These are phyloP conservation scores for Odontomachus brunneus DNA, from an alignment of 1,140 invertebrate genomes.

Conservation along the genomic window DNA sequence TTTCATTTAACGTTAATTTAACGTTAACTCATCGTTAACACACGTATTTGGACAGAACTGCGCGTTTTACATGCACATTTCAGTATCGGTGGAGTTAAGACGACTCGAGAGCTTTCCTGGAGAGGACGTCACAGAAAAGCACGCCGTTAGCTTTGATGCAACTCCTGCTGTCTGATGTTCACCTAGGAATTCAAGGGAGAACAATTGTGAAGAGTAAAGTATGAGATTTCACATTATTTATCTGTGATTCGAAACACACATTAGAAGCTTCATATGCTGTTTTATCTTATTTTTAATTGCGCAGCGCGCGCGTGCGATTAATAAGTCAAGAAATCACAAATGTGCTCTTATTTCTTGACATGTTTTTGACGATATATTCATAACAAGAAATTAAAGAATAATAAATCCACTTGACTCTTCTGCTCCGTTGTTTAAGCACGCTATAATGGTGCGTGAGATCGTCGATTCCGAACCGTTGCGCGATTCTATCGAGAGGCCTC, in stretches of 20 bases:
- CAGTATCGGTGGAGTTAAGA: constrained; percentile 1
- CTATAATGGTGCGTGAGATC: constrained; percentile 60
- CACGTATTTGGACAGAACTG: background rate
- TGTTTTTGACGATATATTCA: too few species aligned
- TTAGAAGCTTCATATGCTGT: too few species aligned
- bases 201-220: background rate
- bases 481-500: constrained; percentile 71
- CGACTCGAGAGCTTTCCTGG: constrained; percentile 15
- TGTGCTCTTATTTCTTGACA: too few species aligned
- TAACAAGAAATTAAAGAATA: too few species aligned
- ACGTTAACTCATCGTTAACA: background rate
- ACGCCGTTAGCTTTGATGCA: background rate
- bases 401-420: background rate
- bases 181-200: background rate
- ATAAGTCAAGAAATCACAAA: too few species aligned
- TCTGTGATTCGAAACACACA: too few species aligned
- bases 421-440: constrained; percentile 12
- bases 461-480: constrained; percentile 66
- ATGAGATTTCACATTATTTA: background rate
- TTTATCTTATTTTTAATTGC: too few species aligned
- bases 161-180: constrained; percentile 1
- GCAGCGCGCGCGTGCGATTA: too few species aligned
- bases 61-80: background rate
- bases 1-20: background rate
- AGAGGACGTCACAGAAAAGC: constrained; percentile 57